Percentiles rank a stretch among this genome's conserved stretches.
Evolutionary conservation across 2,797 vertebrate species (phyloP).

Genomic region (Betta splendens): DNA sequence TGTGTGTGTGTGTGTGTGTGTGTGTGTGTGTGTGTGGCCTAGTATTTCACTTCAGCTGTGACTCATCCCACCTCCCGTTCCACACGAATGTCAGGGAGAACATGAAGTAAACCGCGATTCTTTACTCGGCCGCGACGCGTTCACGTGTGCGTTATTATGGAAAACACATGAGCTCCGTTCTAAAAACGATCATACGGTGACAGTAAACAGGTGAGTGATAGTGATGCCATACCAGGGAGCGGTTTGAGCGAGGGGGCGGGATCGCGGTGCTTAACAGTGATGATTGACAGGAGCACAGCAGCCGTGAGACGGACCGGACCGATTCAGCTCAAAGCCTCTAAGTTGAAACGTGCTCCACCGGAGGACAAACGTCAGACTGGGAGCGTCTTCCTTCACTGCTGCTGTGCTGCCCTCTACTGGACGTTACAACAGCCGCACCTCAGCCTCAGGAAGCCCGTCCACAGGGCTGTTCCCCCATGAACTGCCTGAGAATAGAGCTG

Average conservation of each 20-base stretch:
- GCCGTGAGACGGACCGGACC: conserved; percentile 37
- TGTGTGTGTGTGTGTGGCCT: too few species aligned
- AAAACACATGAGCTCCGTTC: too few species aligned
- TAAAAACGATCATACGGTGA: too few species aligned
- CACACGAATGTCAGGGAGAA: conserved; percentile 37
- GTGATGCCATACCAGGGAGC: too few species aligned
- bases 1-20: conserved; percentile 12
- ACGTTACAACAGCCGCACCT: background rate
- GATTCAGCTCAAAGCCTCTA: conserved; percentile 26
- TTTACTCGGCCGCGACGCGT: conserved; percentile 15
- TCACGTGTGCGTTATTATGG: too few species aligned
- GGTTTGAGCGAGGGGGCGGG: conserved; percentile 7
- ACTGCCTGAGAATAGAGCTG: background rate
- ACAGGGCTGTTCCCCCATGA: background rate
- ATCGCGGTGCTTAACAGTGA: conserved; percentile 8
- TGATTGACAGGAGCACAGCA: conserved; percentile 30
- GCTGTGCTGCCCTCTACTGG: conserved; percentile 82
- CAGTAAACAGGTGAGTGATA: too few species aligned
- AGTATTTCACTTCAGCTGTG: conserved; percentile 45
- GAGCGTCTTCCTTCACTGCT: conserved; percentile 55
- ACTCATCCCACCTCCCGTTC: conserved; percentile 34
- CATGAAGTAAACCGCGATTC: conserved; percentile 43
- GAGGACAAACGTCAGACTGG: conserved; percentile 57
- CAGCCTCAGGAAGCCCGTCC: conserved; percentile 11
- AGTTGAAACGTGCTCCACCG: conserved; percentile 60